Evolutionary conservation across 2,797 vertebrate species (phyloP).

Genomic region (Onychomys arenicola): DNA sequence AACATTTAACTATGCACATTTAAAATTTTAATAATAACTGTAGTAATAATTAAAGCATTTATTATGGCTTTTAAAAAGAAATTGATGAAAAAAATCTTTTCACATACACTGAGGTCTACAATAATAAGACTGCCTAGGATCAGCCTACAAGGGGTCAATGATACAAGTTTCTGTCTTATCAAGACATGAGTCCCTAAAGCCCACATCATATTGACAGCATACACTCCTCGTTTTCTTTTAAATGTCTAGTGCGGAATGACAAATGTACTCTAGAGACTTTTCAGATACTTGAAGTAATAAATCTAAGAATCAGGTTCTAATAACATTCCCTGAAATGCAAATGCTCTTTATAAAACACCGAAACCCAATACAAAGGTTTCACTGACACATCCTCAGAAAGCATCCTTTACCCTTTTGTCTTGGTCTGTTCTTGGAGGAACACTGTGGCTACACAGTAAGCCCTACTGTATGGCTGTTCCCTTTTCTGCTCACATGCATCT

Average conservation of each 20-base stretch:
- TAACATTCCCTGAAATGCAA: background rate
- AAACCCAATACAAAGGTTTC: slow-evolving; percentile 43
- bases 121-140: background rate
- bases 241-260: slow-evolving; percentile 30
- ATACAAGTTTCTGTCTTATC: background rate
- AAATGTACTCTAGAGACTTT: background rate
- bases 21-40: background rate
- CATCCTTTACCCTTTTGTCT: background rate
- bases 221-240: slow-evolving; percentile 32
- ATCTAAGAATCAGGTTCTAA: slow-evolving; percentile 48
- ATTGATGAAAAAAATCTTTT: background rate
- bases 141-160: background rate
- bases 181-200: slow-evolving; percentile 7
- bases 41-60: background rate
- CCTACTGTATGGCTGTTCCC: background rate
- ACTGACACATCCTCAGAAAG: background rate
- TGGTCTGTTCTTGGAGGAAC: slow-evolving; percentile 4
- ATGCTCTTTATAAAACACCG: slow-evolving; percentile 44
- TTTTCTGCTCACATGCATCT: background rate
- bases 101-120: background rate
- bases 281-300: slow-evolving; percentile 18
- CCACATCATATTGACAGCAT: background rate
- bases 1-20: background rate
- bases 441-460: background rate
- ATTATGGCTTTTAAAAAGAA: background rate